A percentile compares a stretch with the other conserved stretches of the same genome.
Conservation (phyloP, 1,140 invertebrate genomes). For the Drosophila orosa region DNA sequence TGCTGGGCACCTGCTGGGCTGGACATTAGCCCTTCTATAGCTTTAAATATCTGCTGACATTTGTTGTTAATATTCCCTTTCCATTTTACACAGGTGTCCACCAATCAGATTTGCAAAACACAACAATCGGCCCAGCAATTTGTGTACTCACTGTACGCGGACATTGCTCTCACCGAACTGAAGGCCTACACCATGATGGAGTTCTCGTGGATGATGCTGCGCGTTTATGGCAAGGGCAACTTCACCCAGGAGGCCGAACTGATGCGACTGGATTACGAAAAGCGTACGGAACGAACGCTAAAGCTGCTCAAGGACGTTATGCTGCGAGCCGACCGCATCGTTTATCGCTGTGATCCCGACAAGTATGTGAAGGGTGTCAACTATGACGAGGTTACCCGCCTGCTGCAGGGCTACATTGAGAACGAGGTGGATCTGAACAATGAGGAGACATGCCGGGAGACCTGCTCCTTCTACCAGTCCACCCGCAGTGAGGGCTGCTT, state of each 20-base stretch:
- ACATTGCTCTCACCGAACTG: conserved; percentile 91
- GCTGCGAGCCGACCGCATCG: conserved; percentile 86
- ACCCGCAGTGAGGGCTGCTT: conserved; percentile 90
- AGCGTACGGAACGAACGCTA: conserved; percentile 88
- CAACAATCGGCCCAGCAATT: conserved; percentile 92
- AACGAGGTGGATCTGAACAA: conserved; percentile 94
- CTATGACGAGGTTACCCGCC: conserved; percentile 90
- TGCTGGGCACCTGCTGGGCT: too few species aligned
- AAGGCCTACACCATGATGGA: conserved; percentile 95
- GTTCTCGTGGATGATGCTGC: conserved; percentile 93
- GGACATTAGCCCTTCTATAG: background rate
- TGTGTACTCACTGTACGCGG: conserved; percentile 91
- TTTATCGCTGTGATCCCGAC: conserved; percentile 91
- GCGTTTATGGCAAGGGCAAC: conserved; percentile 90
- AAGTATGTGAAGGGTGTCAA: conserved; percentile 85
- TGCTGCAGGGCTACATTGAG: conserved; percentile 94
- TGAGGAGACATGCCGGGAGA: conserved; percentile 90
- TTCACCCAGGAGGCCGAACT: conserved; percentile 88
- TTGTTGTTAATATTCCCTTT: conserved; percentile 12
- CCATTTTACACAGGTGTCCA: conserved; percentile 86
- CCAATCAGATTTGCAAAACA: conserved; percentile 88
- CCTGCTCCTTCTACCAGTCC: conserved; percentile 91
- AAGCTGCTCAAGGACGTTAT: conserved; percentile 88
- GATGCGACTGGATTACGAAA: conserved; percentile 87
- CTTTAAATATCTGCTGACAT: conserved; percentile 1